Conservation (phyloP, 2,113 vertebrate genomes). For the Collichthys lucidus region DNA sequence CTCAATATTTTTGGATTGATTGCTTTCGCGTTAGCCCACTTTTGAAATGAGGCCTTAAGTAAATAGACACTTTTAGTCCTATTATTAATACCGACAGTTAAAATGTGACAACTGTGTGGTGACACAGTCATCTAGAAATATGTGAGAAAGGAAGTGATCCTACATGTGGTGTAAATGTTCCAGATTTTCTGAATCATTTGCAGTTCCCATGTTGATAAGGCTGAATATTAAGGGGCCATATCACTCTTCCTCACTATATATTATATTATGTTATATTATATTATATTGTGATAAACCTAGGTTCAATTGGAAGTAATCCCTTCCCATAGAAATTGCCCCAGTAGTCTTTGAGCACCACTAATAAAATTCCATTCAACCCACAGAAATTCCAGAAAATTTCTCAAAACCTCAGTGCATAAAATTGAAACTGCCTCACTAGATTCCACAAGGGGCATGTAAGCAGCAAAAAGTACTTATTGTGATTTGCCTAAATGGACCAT, state of each 20-base stretch:
- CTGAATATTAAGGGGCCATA: neutral
- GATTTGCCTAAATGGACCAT: neutral
- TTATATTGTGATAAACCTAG: neutral
- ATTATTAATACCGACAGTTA: neutral
- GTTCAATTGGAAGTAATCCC: neutral
- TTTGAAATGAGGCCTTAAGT: neutral
- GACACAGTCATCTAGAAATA: neutral
- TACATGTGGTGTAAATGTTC: neutral
- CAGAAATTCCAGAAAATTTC: slow-evolving; percentile 23
- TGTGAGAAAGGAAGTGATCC: slow-evolving; percentile 24
- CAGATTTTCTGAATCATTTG: neutral
- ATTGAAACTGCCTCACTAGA: neutral
- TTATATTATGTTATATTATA: no score
- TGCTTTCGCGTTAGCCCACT: neutral
- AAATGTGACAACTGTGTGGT: neutral
- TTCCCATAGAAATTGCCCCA: neutral
- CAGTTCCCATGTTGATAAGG: neutral
- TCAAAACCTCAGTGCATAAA: neutral
- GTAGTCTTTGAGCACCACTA: neutral
- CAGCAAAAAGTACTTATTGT: neutral
- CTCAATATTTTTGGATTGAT: neutral
- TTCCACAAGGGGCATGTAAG: neutral
- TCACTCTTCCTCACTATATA: neutral
- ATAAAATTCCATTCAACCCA: neutral
- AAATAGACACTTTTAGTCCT: neutral